Evolutionary conservation across 1,140 invertebrate species (phyloP).

Genomic region (Fopius arisanus): DNA sequence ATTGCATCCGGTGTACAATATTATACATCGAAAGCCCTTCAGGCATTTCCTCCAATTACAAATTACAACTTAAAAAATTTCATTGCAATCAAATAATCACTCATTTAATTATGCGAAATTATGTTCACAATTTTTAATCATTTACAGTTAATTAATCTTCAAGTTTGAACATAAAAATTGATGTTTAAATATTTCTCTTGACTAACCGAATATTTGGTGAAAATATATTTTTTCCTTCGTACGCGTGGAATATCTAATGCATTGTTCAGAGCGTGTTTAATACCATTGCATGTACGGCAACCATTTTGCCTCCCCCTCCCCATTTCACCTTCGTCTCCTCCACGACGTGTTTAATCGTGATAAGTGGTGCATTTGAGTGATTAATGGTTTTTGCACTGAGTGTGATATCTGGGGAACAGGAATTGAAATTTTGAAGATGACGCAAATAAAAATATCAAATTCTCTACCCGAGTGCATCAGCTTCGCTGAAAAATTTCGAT

Average conservation of each 20-base stretch:
- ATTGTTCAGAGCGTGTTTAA: slow-evolving; percentile 40
- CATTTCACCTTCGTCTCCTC: not conserved
- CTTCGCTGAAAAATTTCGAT: slow-evolving; percentile 31
- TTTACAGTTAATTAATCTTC: too few species aligned
- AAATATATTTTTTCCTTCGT: not conserved
- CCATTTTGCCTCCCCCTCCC: slow-evolving; percentile 36
- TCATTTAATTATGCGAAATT: too few species aligned
- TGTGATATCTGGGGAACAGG: slow-evolving; percentile 32
- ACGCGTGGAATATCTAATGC: slow-evolving; percentile 49
- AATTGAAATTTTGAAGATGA: not conserved
- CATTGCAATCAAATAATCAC: too few species aligned
- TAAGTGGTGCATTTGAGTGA: slow-evolving; percentile 49
- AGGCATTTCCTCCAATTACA: too few species aligned
- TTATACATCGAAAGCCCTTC: too few species aligned
- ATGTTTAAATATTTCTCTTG: too few species aligned
- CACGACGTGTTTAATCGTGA: slow-evolving; percentile 38
- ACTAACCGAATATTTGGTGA: too few species aligned
- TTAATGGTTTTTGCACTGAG: slow-evolving; percentile 46
- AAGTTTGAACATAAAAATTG: too few species aligned
- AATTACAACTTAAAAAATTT: too few species aligned
- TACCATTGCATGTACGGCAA: slow-evolving; percentile 47
- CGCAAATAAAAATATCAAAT: not conserved
- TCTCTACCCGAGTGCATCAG: not conserved
- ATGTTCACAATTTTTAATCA: too few species aligned
- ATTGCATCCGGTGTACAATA: not conserved